Evolutionary conservation across 2,888 invertebrate genomes (phyloP), one percentile per base, ranked within the genome.

Genomic region (Acleris sparsana): DNA sequence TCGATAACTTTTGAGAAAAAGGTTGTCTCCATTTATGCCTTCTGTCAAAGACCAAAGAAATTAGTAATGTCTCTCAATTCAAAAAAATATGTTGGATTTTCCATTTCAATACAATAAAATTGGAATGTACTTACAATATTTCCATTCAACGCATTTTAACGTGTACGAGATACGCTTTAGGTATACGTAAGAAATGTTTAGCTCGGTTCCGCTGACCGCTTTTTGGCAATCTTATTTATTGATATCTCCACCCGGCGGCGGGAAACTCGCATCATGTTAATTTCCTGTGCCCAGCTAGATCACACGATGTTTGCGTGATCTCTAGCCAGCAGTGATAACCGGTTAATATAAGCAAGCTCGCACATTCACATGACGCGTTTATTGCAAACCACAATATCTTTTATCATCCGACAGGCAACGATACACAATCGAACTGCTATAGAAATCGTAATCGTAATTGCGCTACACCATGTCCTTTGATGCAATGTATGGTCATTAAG

Each of bases 201-300:
- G 80, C 76, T 74, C 76, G 80, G 83, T 83, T 71, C 77, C 74
- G 71, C 70, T 72, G 70, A 74, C 75, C 84, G 86, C 86, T 86
- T 86, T 86, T 88, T 87, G 82, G 82, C 87, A 86, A 89, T 90
- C 85, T 87, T 89, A 89, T 90, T 89, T 90, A 89, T 89, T 88
- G 85, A 85, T 82, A 83, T 86, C 79, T 86, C 81, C 79, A 79
- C 77, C 79, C 79, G 77, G 75, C 76, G 71, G 78, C 84, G 87
- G 85, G 88, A 89, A 89, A 83, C 84, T 86, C 81, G 79, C 82
- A 82, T 87, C 87, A 87, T 89, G 86, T 88, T 91, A 89, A 91
- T 92, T 90, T 89, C 89, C 90, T 88, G 90, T 87, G 75, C 72
- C 77, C 49, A 74, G 74, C 71, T 71, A 72, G 71, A 72, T 76